Evolutionary conservation across 2,888 invertebrate species (phyloP), one percentile per base, ranked within the genome.

Genomic region (Tipula confusa): DNA sequence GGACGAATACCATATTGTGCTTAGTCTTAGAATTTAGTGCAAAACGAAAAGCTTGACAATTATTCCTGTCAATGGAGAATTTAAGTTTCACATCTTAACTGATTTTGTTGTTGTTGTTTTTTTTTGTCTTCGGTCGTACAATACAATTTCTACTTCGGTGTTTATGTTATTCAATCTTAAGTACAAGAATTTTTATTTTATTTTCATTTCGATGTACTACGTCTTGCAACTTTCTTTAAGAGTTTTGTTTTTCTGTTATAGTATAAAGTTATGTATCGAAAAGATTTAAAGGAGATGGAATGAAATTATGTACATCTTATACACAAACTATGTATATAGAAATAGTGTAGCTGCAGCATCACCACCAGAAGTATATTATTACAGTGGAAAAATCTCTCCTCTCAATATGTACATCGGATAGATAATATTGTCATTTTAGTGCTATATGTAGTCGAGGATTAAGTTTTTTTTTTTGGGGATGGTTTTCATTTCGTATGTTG

Each of bases 61-160:
- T 64, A 64, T 64, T 64, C 64, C 64, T 64, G 64, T 64, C 64
- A 24, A 64, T 64, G 24, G 64, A 64, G 64, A 64, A 64, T 64
- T 64, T 64, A 24, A 64, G 64, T 64, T 64, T 64, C 24, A 24
- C 64, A 24, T 64, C 11, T 64, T 24, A 64, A 64, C 43, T 43
- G 43, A n/a, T n/a, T 3, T n/a, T 24, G 9, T 24, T 64, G 64
- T 64, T 24, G 18, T 18, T 64, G 9, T 1, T 15, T 15, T 11
- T 5, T 11, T 43, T 15, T 15, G n/a, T 18, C 43, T 18, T 15
- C 15, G 15, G 5, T 15, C 1, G 15, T 15, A 64, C 64, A 64
- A 64, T n/a, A n/a, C 64, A 9, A 43, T 64, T 24, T 64, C 9
- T 24, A 64, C 2, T 11, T 9, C 24, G 64, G 64, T 64, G 64